Base-by-base conservation (phyloP, 2,797 vertebrate species). In the Pachyuromys duprasi region DNA sequence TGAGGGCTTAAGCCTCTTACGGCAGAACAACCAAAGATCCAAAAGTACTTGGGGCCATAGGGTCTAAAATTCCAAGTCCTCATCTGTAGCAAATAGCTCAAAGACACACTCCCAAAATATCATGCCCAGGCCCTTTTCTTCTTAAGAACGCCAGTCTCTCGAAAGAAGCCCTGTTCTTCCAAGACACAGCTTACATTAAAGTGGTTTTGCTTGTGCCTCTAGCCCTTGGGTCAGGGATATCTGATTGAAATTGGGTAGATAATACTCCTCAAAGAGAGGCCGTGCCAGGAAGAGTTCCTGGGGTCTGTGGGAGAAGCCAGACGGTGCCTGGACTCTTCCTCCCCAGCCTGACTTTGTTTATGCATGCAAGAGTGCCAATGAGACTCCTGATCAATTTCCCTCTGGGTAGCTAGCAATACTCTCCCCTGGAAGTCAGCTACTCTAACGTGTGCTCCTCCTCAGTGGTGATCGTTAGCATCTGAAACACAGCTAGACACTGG, bases 331-430 rank as follows among this genome's bases (percentile, higher is more conserved):
- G 4, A 7, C 15, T 55, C 76, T 69, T 88, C 8, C 0, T 45
- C 55, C 75, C 69, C 75, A 22, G 22, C 15, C 2, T 24, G 57
- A 39, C 45, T 82, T 63, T 49, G 53, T 90, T 74, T n/a, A 55
- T 93, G 28, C n/a, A 33, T 9, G 18, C n/a, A 76, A 39, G 87
- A 42, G 22, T 9, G 67, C 14, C 14, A 24, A 53, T 62, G 87
- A 94, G 76, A 83, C 9, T 69, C 63, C 79, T 67, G 8, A 92
- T 45, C 13, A 26, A 81, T 86, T 91, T 96, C 94, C 42, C 78
- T 49, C 72, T 70, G 65, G 81, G 53, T 80, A 72, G 45, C 42
- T 70, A 79, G 45, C 28, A 33, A 49, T 0, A 17, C 49, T 20
- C 49, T 86, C 22, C 72, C 57, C 74, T 53, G 78, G 22, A 36